phyloP scores from a whole-genome alignment of 2,113 vertebrate species.

The Cryptomyrus ogoouensis region DNA sequence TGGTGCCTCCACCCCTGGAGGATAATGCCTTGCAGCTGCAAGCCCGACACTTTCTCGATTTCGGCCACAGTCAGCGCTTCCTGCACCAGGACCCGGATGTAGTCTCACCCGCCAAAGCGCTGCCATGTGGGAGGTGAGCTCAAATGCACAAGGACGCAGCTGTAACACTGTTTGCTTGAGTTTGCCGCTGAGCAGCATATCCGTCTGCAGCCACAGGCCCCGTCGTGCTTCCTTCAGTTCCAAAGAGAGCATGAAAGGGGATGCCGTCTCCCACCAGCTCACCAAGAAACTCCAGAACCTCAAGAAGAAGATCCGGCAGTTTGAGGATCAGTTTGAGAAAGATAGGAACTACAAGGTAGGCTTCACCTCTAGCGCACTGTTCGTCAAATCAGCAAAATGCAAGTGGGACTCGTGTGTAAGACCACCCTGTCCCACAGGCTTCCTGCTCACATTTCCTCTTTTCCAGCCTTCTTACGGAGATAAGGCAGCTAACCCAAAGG shows the following conservation, averaged over 20 bases:
- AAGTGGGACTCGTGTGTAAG: not conserved
- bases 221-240: constrained; percentile 83
- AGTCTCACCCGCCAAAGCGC: constrained; percentile 80
- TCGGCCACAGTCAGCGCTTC: constrained; percentile 88
- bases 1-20: constrained; percentile 78
- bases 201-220: constrained; percentile 58
- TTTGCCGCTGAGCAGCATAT: not conserved
- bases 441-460: constrained; percentile 6
- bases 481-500: constrained; percentile 93
- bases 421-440: not conserved
- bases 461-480: constrained; percentile 87
- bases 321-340: constrained; percentile 95
- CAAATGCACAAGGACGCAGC: not conserved
- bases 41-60: constrained; percentile 85
- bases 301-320: constrained; percentile 93
- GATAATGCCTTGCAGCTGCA: constrained; percentile 76
- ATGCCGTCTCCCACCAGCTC: constrained; percentile 81
- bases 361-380: not conserved
- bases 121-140: constrained; percentile 72
- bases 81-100: constrained; percentile 78
- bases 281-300: constrained; percentile 88
- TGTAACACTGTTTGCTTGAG: not conserved
- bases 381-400: not conserved
- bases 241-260: constrained; percentile 85
- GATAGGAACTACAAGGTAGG: constrained; percentile 85